These are phyloP conservation scores for Heliornis fulica DNA, from an alignment of 2,113 vertebrate genomes.

Conservation along the genomic window DNA sequence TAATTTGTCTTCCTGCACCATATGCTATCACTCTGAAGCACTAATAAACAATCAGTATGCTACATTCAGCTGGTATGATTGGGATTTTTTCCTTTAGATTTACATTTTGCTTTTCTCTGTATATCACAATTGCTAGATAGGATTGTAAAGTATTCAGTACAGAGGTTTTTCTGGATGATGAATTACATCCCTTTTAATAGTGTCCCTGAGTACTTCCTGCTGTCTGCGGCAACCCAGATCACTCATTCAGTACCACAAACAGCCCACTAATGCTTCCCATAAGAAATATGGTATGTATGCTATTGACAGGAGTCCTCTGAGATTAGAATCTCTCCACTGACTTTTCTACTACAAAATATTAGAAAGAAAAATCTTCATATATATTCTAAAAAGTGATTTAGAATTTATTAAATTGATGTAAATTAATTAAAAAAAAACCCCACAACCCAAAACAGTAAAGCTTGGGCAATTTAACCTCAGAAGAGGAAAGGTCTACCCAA, in stretches of 20 bases:
- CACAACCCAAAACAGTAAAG: not conserved
- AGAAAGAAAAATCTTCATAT: not conserved
- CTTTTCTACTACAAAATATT: not conserved
- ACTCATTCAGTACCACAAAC: not conserved
- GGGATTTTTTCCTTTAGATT: not conserved
- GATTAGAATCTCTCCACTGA: not conserved
- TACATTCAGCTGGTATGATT: not conserved
- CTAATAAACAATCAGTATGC: not conserved
- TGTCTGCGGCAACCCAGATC: not conserved
- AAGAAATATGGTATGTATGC: not conserved
- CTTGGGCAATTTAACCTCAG: not conserved
- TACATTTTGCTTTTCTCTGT: not conserved
- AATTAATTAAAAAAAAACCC: not conserved
- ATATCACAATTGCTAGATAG: not conserved
- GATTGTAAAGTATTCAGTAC: not conserved
- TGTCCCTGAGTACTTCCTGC: not conserved
- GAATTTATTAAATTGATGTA: not conserved
- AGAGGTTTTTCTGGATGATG: not conserved
- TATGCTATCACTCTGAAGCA: not conserved
- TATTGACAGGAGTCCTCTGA: not conserved
- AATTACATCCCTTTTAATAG: not conserved
- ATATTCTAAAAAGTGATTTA: not conserved
- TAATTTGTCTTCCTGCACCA: not conserved
- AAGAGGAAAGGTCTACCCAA: not conserved
- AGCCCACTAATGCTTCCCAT: not conserved